Evolutionary conservation across 2,888 invertebrate species (phyloP).

Genomic region (Drosophila kanekoi): DNA sequence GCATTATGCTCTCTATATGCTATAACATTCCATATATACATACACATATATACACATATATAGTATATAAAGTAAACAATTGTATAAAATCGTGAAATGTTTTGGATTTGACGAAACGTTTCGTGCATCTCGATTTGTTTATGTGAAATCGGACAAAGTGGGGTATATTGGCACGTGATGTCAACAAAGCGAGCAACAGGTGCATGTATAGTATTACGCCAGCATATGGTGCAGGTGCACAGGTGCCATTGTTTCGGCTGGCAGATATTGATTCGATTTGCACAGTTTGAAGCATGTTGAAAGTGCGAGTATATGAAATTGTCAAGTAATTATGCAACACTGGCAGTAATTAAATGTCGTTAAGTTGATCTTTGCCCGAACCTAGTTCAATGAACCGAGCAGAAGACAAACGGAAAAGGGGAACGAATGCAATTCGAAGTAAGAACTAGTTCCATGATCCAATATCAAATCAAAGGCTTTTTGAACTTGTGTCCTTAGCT

Average conservation of each 20-base stretch:
- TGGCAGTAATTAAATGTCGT: background rate
- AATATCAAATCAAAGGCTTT: too few species aligned
- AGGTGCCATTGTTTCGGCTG: constrained; percentile 12
- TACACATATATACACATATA: background rate
- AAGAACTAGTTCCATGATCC: too few species aligned
- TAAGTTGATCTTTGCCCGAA: too few species aligned
- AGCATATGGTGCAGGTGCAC: constrained; percentile 6
- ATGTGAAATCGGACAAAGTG: too few species aligned
- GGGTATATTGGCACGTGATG: constrained; percentile 28
- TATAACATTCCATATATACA: background rate
- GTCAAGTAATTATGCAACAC: background rate
- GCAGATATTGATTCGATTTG: constrained; percentile 35
- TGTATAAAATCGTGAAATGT: constrained; percentile 1
- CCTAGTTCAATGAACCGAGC: too few species aligned
- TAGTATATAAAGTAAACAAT: background rate
- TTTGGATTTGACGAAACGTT: background rate
- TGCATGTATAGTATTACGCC: constrained; percentile 25
- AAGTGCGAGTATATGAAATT: constrained; percentile 3
- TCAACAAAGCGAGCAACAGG: constrained; percentile 11
- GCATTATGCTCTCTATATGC: constrained; percentile 4
- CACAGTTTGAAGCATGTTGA: background rate
- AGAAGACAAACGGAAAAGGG: too few species aligned
- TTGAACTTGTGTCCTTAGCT: too few species aligned
- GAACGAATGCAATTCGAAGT: too few species aligned
- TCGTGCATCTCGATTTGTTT: background rate